Base-by-base conservation (phyloP, 2,113 vertebrate genomes). In the Phalacrocorax pelagicus region DNA sequence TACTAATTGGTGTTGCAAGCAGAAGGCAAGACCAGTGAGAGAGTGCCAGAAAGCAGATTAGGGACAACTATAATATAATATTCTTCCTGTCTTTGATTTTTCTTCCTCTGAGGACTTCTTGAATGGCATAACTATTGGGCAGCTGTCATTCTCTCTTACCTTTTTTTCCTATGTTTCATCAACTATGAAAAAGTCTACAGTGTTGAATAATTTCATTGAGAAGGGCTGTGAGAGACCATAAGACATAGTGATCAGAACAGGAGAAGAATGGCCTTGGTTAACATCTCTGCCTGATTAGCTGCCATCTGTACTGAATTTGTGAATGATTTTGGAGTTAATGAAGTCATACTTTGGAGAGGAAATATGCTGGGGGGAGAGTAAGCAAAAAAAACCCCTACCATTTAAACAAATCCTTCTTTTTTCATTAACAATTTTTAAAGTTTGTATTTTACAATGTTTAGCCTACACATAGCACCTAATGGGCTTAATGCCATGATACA, bases 221-320 rank as follows among this genome's bases (percentile, higher is more conserved):
- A 79, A 27, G 24, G 18, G 19, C 38, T 30, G 22, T 51, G 22
- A 91, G 29, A 88, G 6, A 36, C 55, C n/a, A n/a, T 78, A 38
- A 58, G 17, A 81, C 47, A 23, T 58, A 26, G 27, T 69, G 70
- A 81, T 44, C 26, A 30, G 40, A 62, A 85, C 42, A 58, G 34
- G 34, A 88, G 54, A 61, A n/a, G 20, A 62, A 63, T 49, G 54
- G 30, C 49, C 19, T 78, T 0, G 0, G 22, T 77, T 88, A 91
- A 77, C 49, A 29, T 59, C 70, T 86, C 75, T 88, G 38, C 72
- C 71, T 86, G 81, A 65, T 86, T 89, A 86, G 55, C n/a, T 89
- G 55, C 49, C 61, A 79, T 86, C 85, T 94, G 77, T 89, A 79
- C 27, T n/a, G n/a, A 86, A 63, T 92, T 86, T 92, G 19, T 86